These are phyloP conservation scores for Drosophila pseudoobscura DNA, from an alignment of 1,140 invertebrate species.

Conservation along the genomic window DNA sequence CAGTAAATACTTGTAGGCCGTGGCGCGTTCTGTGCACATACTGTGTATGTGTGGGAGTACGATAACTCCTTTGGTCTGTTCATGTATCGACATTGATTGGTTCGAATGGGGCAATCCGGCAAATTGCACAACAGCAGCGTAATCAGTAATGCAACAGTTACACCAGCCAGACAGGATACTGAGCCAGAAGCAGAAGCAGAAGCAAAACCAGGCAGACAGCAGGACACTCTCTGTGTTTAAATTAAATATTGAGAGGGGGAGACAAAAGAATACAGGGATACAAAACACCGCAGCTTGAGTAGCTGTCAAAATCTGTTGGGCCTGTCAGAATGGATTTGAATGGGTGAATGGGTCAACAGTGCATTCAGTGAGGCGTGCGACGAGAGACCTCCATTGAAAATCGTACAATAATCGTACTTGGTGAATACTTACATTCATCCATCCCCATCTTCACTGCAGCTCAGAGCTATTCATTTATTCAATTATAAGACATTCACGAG, in stretches of 20 bases:
- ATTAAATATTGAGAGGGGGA: background rate
- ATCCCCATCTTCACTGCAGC: background rate
- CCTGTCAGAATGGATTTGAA: slow-evolving; percentile 52
- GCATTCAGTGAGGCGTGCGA: slow-evolving; percentile 15
- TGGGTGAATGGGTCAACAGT: slow-evolving; percentile 4
- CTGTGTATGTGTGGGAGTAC: too few species aligned
- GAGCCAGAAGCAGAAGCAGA: background rate
- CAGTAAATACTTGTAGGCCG: too few species aligned
- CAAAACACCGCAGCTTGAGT: slow-evolving; percentile 38
- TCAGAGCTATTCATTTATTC: slow-evolving; percentile 35
- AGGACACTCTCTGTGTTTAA: background rate
- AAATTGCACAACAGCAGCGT: slow-evolving; percentile 59
- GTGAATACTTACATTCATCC: slow-evolving; percentile 12
- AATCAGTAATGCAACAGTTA: slow-evolving; percentile 59
- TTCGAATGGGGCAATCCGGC: slow-evolving; percentile 61
- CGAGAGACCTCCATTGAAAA: background rate
- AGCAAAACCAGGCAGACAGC: background rate
- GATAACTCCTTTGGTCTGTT: too few species aligned
- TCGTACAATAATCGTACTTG: too few species aligned
- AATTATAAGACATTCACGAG: slow-evolving; percentile 40
- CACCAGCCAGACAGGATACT: background rate
- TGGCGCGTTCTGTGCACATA: too few species aligned
- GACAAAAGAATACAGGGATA: background rate
- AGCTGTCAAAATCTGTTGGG: slow-evolving; percentile 64
- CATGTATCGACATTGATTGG: slow-evolving; percentile 59